These are phyloP conservation scores for Phortica okadai DNA, from an alignment of 2,888 invertebrate genomes.

Conservation along the genomic window DNA sequence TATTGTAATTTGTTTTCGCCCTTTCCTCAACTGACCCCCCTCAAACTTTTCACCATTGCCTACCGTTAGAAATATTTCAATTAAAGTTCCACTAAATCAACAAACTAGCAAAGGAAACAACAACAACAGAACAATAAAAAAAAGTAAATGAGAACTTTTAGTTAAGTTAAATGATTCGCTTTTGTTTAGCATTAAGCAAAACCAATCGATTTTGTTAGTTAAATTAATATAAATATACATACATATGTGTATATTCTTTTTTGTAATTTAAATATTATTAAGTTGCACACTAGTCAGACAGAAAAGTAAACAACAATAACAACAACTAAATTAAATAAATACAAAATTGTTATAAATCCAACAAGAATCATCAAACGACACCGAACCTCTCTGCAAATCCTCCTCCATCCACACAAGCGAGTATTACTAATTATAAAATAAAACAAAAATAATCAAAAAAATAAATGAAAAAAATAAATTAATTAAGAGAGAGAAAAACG, in stretches of 20 bases:
- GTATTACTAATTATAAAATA: slow-evolving; percentile 52
- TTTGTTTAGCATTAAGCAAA: background rate
- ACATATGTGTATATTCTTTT: background rate
- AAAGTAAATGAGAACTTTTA: background rate
- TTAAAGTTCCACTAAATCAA: slow-evolving; percentile 47
- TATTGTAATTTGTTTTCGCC: slow-evolving; percentile 50
- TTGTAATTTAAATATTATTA: slow-evolving; percentile 59
- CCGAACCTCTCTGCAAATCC: slow-evolving; percentile 36
- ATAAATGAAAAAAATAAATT: slow-evolving; percentile 28
- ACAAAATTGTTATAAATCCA: slow-evolving; percentile 43
- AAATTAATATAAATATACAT: slow-evolving; percentile 5
- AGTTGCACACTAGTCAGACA: slow-evolving; percentile 66
- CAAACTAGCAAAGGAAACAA: slow-evolving; percentile 27
- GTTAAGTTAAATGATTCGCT: slow-evolving; percentile 9
- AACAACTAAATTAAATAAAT: slow-evolving; percentile 13
- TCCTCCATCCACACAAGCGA: slow-evolving; percentile 41
- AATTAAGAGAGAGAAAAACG: background rate
- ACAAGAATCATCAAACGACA: slow-evolving; percentile 37
- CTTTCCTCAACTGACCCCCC: background rate
- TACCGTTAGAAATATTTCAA: slow-evolving; percentile 42
- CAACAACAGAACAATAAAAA: background rate
- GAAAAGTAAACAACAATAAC: slow-evolving; percentile 16
- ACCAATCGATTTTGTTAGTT: background rate
- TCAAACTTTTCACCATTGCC: slow-evolving; percentile 40
- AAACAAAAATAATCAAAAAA: background rate